Base-by-base conservation (phyloP, 2,888 invertebrate genomes). In the Drosophila sordidula region DNA sequence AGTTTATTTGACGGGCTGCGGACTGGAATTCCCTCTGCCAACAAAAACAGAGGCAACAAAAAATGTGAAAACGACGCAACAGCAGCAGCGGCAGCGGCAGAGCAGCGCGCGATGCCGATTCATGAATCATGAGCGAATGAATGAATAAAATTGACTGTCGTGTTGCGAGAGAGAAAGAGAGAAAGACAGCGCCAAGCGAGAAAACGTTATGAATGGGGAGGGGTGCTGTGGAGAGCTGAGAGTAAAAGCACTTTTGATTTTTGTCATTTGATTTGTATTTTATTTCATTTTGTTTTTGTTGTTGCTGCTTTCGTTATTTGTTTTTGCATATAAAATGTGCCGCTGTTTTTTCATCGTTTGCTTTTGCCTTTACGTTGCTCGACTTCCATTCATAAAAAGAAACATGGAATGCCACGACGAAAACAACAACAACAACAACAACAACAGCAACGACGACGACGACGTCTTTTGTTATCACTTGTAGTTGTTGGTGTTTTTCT, bases 131-230 rank as follows among this genome's bases (percentile, higher is more conserved):
- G 72, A 72, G 66, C 72, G 72, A 70, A 69, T 47, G 68, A 68
- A 79, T 82, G 81, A 84, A 84, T 84, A 89, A 88, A 84, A 74
- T 82, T 88, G 46, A 72, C 80, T 88, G 78, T 78, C 51, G 45
- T 36, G 56, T 26, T 41, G 39, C 45, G 18, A 65, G 50, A 75
- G 56, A 56, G 68, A 47, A 58, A 29, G 49, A 59, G 52, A 56
- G 11, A 6, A 6, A 14, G 38, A 39, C 9, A 39, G 39, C 9
- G 16, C 8, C 12, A 12, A 32, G 18, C 26, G 29, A 32, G 29
- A 32, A 14, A 54, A 18, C 22, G 8, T 22, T 18, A 50, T 42
- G 44, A 41, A 55, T 22, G 45, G 42, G 34, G 34, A 54, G 39
- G 14, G 44, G 54, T 18, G 41, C 8, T 9, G 9, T 25, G 26